Evolutionary conservation across 2,113 vertebrate species (phyloP), one percentile per base, ranked within the genome.

Genomic region (Tricholaema leucomelas): DNA sequence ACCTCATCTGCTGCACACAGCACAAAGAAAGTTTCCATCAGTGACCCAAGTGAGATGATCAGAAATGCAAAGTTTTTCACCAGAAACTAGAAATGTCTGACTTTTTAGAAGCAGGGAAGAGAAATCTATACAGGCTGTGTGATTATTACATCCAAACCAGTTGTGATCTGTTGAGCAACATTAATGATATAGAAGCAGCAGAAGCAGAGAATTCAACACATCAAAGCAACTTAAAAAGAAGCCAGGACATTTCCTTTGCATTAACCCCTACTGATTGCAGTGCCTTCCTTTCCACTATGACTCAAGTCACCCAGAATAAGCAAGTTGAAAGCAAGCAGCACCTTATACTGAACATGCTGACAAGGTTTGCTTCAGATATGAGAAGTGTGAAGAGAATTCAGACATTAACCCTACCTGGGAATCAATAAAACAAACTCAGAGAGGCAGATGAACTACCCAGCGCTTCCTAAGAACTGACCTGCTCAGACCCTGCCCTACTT

Each of bases 1-100:
- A 31, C 67, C 44, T 65, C 42, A 55, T 36, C 1, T 42, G 27
- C 50, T 35, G 5, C 16, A 58, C 8, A 11, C 4, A 35, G n/a
- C 5, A 63, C 10, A 3, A 74, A 81, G 25, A n/a, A 54, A 16
- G 5, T 55, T 86, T 46, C 5, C 3, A 25, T 10, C 35, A 12
- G 0, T 15, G 33, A 50, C 8, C 6, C 17, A 33, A 24, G 11
- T 21, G 31, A 85, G 12, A 4, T 9, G n/a, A 59, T 2, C 0
- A 52, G 4, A 71, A 91, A 86, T 28, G 1, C 14, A 55, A 8
- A 36, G 19, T 25, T 81, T 90, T 70, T 33, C 27, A 35, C 23
- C 17, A 14, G 2, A 77, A 27, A 7, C 16, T 70, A 55, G 30
- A 63, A 55, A 24, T 5, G 27, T 3, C 2, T 4, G 3, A 81